These are phyloP conservation scores for Ophiothrix spiculata DNA, from an alignment of 35 echinoderm and acorn worm species.

Conservation along the genomic window DNA sequence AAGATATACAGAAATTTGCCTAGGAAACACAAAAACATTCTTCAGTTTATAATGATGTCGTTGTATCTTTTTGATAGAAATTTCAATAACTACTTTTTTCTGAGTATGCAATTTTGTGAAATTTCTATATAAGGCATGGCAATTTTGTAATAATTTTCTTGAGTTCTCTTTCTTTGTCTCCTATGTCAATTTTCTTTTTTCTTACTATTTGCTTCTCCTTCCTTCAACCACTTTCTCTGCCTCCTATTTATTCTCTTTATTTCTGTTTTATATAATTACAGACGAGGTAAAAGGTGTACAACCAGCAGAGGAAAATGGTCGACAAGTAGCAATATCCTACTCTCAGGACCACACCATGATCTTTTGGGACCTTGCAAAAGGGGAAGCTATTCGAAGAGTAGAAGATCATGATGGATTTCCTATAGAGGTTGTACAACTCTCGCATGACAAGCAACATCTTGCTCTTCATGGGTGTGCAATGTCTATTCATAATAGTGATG, in stretches of 20 bases:
- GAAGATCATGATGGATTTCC: neutral
- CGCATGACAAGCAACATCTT: slow-evolving; percentile 8
- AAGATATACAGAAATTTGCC: too few relatives aligned
- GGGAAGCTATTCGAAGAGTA: slow-evolving; percentile 14
- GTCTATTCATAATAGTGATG: slow-evolving; percentile 5
- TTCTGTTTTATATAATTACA: neutral
- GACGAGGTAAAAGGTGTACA: slow-evolving; percentile 21
- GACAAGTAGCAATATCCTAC: slow-evolving; percentile 20
- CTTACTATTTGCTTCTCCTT: neutral
- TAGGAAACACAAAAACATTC: too few relatives aligned
- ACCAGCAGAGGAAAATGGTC: slow-evolving; percentile 1
- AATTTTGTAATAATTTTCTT: too few relatives aligned
- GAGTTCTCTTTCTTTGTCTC: neutral
- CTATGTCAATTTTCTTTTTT: neutral
- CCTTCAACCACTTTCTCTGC: neutral
- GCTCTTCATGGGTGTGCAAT: slow-evolving; percentile 8
- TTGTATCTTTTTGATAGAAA: too few relatives aligned
- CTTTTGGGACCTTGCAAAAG: slow-evolving; percentile 23
- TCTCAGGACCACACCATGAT: slow-evolving; percentile 15
- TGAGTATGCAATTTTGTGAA: too few relatives aligned
- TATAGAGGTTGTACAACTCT: neutral
- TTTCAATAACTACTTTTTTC: too few relatives aligned
- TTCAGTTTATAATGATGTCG: too few relatives aligned
- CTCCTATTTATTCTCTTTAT: neutral
- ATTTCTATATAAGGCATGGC: too few relatives aligned